phyloP scores from a whole-genome alignment of 2,888 invertebrate genomes.

The Agrypnus murinus region DNA sequence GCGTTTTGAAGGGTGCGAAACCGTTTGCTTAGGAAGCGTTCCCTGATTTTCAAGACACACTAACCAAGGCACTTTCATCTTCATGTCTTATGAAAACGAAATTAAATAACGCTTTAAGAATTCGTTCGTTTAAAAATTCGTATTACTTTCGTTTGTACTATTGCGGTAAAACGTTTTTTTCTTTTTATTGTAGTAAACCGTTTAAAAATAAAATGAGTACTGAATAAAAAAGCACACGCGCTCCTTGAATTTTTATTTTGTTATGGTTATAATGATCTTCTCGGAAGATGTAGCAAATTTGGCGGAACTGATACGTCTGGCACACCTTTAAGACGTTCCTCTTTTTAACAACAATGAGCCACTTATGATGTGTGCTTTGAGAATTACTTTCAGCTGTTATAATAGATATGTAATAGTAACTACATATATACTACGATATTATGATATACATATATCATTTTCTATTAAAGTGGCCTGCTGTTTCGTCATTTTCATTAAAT shows the following conservation, averaged over 20 bases:
- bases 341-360: constrained; percentile 26
- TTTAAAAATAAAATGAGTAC: constrained; percentile 18
- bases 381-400: constrained; percentile 10
- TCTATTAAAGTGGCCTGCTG: too few species aligned
- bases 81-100: background rate
- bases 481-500: too few species aligned
- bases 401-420: background rate
- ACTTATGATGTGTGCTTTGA: constrained; percentile 8
- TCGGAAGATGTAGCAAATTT: constrained; percentile 47
- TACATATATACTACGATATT: too few species aligned
- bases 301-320: constrained; percentile 57
- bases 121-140: constrained; percentile 23
- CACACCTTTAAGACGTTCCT: constrained; percentile 52
- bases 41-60: constrained; percentile 57
- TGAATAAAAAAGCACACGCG: constrained; percentile 41
- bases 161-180: background rate
- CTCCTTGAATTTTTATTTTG: constrained; percentile 28
- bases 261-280: constrained; percentile 19
- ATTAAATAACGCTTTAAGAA: background rate
- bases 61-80: constrained; percentile 64
- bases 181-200: background rate
- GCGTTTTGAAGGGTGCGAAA: constrained; percentile 5
- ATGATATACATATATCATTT: too few species aligned
- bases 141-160: constrained; percentile 17
- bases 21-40: constrained; percentile 44